Percentiles rank a stretch among this genome's conserved stretches.
Evolutionary conservation across 1,140 invertebrate species (phyloP).

Genomic region (Bursaphelenchus mucronatus): DNA sequence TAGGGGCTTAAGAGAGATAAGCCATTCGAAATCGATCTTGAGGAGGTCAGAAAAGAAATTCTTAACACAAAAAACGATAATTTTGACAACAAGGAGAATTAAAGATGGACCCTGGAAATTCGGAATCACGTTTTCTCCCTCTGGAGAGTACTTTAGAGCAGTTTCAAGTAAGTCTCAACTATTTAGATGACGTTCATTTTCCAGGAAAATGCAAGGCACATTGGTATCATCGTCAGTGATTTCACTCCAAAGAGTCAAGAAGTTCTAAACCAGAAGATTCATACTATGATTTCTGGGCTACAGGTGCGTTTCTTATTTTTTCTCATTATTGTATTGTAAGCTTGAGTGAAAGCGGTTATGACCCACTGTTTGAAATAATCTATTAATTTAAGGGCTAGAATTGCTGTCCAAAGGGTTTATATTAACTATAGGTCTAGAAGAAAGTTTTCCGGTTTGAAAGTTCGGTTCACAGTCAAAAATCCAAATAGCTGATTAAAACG

Average conservation of each 20-base stretch:
- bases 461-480: no score
- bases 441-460: no score
- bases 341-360: no score
- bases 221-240: conserved; percentile 94
- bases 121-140: conserved; percentile 41
- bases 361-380: no score
- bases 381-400: no score
- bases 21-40: conserved; percentile 56
- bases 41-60: conserved; percentile 55
- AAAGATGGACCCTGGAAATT: conserved; percentile 23
- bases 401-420: no score
- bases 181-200: conserved; percentile 15
- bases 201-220: conserved; percentile 86
- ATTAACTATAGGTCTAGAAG: no score
- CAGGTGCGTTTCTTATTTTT: conserved; percentile 62
- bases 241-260: conserved; percentile 96
- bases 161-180: conserved; percentile 41
- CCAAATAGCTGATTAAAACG: no score
- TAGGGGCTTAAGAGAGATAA: conserved; percentile 44
- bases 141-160: conserved; percentile 56
- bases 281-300: conserved; percentile 64
- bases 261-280: conserved; percentile 95
- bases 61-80: conserved; percentile 45
- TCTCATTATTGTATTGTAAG: conserved; percentile 68
- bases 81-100: conserved; percentile 37